phyloP scores from a whole-genome alignment of 1,140 invertebrate species.

The Hesperophylax magnus region DNA sequence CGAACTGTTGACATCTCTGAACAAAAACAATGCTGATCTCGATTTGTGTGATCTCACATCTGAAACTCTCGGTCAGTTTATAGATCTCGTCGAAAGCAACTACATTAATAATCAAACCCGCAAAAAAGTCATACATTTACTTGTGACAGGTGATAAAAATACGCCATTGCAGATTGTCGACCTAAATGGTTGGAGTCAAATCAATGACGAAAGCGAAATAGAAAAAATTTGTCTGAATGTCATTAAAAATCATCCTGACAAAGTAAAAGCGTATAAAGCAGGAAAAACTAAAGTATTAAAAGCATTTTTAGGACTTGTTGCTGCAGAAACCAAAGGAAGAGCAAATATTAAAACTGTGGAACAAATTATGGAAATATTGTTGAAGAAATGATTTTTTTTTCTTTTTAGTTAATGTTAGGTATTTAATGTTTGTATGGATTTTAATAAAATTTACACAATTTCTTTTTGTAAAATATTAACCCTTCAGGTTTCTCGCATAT shows the following conservation, averaged over 20 bases:
- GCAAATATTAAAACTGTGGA: conserved; percentile 76
- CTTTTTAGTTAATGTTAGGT: no score
- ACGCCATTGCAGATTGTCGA: conserved; percentile 72
- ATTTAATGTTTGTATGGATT: no score
- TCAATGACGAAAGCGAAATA: conserved; percentile 75
- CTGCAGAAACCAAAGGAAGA: conserved; percentile 72
- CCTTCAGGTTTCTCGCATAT: no score
- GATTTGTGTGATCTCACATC: conserved; percentile 71
- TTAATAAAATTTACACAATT: no score
- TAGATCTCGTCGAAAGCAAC: conserved; percentile 72
- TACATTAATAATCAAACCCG: conserved; percentile 75
- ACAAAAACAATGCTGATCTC: conserved; percentile 74
- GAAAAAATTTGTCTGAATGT: conserved; percentile 74
- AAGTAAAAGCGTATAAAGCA: conserved; percentile 76
- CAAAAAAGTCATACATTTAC: conserved; percentile 71
- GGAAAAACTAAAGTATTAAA: conserved; percentile 81
- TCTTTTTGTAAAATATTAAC: no score
- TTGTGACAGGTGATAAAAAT: conserved; percentile 63
- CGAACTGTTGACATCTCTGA: conserved; percentile 75
- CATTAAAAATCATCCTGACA: conserved; percentile 77
- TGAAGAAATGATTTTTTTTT: conserved; percentile 63
- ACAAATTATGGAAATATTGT: conserved; percentile 74
- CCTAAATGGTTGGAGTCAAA: conserved; percentile 75
- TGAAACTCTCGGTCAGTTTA: conserved; percentile 73
- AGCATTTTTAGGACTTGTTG: conserved; percentile 74